These are phyloP conservation scores for Calycopis cecrops DNA, from an alignment of 1,140 invertebrate genomes.

Conservation along the genomic window DNA sequence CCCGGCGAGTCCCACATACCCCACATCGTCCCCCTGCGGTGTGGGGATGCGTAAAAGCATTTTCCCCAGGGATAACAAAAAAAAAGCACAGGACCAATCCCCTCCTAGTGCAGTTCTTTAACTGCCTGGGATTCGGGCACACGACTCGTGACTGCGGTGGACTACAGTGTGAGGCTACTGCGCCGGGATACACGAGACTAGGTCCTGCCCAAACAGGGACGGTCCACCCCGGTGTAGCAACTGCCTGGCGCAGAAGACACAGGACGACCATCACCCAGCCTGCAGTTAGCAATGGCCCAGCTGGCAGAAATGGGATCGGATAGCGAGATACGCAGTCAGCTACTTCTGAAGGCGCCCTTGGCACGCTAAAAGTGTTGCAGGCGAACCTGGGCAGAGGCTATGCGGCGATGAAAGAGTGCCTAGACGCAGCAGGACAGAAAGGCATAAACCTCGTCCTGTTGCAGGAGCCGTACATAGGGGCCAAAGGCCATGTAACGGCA, in stretches of 20 bases:
- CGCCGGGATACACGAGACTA: not conserved
- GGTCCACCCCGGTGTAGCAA: not conserved
- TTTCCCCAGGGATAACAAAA: no score
- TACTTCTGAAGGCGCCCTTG: slow-evolving; percentile 3
- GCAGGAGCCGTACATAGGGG: no score
- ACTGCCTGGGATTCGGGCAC: slow-evolving; percentile 1
- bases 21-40: no score
- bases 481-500: no score
- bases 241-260: not conserved
- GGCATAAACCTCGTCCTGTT: no score
- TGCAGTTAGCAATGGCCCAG: not conserved
- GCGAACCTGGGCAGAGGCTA: no score
- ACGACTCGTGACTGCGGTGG: not conserved
- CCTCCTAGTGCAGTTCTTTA: slow-evolving; percentile 1
- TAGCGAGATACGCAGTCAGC: not conserved
- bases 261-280: not conserved
- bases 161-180: not conserved
- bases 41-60: no score
- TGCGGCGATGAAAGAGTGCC: no score
- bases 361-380: not conserved
- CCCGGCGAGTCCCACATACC: no score
- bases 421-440: no score
- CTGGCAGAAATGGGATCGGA: not conserved
- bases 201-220: not conserved
- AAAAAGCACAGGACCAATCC: slow-evolving; percentile 1